Conservation (phyloP, 2,113 vertebrate species). For the Charadrius vociferus region DNA sequence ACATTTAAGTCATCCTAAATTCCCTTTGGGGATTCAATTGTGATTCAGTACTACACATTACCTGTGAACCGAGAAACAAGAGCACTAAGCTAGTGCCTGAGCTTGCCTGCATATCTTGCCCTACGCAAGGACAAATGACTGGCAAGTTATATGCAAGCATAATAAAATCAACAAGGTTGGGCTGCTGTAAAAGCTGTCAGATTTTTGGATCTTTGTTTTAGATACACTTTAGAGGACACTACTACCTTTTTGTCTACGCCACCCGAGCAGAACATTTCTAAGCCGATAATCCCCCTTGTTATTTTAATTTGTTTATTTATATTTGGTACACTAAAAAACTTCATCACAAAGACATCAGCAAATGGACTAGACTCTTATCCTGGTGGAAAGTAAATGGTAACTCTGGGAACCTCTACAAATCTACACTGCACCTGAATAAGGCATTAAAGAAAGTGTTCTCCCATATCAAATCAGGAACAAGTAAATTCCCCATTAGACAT, state of each 20-base stretch:
- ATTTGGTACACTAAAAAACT: neutral
- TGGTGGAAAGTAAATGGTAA: neutral
- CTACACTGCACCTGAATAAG: neutral
- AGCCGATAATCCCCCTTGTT: neutral
- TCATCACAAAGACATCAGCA: neutral
- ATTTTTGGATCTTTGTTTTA: neutral
- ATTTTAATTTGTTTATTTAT: neutral
- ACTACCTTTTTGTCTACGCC: neutral
- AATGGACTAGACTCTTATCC: neutral
- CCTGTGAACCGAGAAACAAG: neutral
- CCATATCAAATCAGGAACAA: neutral
- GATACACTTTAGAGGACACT: neutral
- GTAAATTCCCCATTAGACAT: neutral
- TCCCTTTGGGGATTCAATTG: neutral
- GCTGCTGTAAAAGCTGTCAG: neutral
- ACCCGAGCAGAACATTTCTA: neutral
- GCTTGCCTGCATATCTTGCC: neutral
- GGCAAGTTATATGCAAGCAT: neutral
- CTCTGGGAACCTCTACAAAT: neutral
- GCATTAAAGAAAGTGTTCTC: neutral
- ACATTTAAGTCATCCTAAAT: neutral
- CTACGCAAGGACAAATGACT: neutral
- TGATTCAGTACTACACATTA: neutral
- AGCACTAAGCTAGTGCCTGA: neutral
- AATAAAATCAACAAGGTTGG: neutral